These are phyloP conservation scores for Heliconius himera DNA, from an alignment of 1,140 invertebrate genomes.

Conservation along the genomic window DNA sequence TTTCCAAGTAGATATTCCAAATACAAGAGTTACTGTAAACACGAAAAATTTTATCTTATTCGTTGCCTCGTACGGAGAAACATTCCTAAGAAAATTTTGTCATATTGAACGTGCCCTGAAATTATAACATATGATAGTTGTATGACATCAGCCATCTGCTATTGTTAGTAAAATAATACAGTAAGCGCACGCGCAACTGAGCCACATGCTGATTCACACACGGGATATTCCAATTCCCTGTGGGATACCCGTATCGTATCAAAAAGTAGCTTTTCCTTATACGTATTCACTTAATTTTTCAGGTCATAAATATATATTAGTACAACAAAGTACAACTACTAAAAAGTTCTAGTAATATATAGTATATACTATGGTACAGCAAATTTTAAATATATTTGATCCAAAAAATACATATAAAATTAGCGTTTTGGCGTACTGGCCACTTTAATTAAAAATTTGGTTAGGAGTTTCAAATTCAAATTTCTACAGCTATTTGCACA, in stretches of 20 bases:
- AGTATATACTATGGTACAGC: too few relatives aligned
- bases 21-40: background rate
- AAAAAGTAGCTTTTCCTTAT: background rate
- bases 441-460: too few relatives aligned
- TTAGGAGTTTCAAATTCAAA: too few relatives aligned
- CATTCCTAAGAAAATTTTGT: background rate
- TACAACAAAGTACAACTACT: too few relatives aligned
- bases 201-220: constrained; percentile 63
- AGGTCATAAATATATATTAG: too few relatives aligned
- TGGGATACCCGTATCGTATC: background rate
- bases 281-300: background rate
- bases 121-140: constrained; percentile 48
- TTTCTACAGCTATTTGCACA: too few relatives aligned
- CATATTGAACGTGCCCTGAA: constrained; percentile 45
- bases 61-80: background rate
- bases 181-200: constrained; percentile 48
- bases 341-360: too few relatives aligned
- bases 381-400: too few relatives aligned
- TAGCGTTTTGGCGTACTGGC: too few relatives aligned
- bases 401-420: too few relatives aligned
- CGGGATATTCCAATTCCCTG: constrained; percentile 51
- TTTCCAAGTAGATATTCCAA: background rate
- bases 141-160: constrained; percentile 59
- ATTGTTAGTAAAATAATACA: constrained; percentile 65
- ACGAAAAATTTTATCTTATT: background rate